These are phyloP conservation scores for Siniperca obscura DNA, from an alignment of 2,797 vertebrate species.

Conservation along the genomic window DNA sequence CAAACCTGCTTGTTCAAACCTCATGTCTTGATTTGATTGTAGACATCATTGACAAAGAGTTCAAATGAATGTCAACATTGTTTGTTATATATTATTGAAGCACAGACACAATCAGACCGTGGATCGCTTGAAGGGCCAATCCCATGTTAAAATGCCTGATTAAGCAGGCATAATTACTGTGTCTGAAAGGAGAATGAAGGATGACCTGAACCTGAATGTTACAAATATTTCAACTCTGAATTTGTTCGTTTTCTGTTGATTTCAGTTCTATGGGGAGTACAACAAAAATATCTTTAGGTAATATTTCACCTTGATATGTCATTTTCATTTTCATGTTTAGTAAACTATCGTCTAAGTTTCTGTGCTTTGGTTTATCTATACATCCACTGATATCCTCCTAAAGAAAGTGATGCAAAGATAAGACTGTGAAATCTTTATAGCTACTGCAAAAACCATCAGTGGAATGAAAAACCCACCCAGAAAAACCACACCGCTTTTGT, in stretches of 20 bases:
- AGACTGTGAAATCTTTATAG: conserved; percentile 1
- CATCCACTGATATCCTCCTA: neutral
- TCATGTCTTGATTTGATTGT: conserved; percentile 44
- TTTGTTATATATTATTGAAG: conserved; percentile 36
- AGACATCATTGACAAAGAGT: conserved; percentile 43
- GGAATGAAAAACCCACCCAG: conserved; percentile 8
- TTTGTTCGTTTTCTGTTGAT: conserved; percentile 1
- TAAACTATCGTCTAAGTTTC: neutral
- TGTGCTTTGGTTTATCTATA: neutral
- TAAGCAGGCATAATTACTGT: conserved; percentile 40
- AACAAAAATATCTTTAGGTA: conserved; percentile 1
- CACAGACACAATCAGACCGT: conserved; percentile 9
- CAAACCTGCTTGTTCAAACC: conserved; percentile 50
- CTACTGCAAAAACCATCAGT: neutral
- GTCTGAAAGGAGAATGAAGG: conserved; percentile 32
- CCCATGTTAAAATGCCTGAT: conserved; percentile 32
- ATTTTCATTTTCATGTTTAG: conserved; percentile 3
- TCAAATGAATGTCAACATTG: conserved; percentile 3
- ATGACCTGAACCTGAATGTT: conserved; percentile 23
- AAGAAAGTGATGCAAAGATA: neutral
- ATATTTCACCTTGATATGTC: neutral
- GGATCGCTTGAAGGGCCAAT: neutral
- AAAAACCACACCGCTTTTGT: conserved; percentile 41
- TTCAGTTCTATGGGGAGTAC: neutral
- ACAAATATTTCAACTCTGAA: neutral